Base-by-base conservation (phyloP, 2,888 invertebrate genomes). In the Apantesis nais region DNA sequence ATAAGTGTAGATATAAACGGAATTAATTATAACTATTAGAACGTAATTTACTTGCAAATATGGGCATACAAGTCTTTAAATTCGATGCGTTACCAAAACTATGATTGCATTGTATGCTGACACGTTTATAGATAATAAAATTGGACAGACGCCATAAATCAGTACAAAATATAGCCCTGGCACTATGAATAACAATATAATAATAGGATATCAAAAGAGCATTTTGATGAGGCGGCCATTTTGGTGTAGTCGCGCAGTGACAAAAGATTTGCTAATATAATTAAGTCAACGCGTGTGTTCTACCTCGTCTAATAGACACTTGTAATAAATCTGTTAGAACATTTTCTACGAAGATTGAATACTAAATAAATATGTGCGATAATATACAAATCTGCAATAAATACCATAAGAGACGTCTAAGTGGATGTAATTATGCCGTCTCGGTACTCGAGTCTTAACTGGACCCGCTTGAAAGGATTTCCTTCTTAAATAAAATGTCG, bases 181-280 rank as follows among this genome's bases (percentile, higher is more conserved):
- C 39, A 71, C 65, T 39, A 67, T 79, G 78, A 81, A 81, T 81
- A 78, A 68, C 62, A 81, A 83, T 79, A 77, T 74, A 55, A 72
- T 70, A 62, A n/a, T 62, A 63, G 37, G n/a, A 31, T 41, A 25
- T 58, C 61, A 44, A 65, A 29, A 64, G 19, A 48, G 77, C 67
- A 77, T 77, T 73, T 71, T 66, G 73, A 74, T n/a, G 62, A 73
- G 66, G 66, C 39, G 11, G 9, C 31, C n/a, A 31, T 78, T 74
- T 80, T 72, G 22, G 48, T 66, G n/a, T 29, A 37, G 37, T 19
- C 66, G 34, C 62, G 52, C 62, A 31, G 29, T n/a, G 63, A 11
- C 8, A 48, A 39, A n/a, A 67, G 29, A 29, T 76, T 71, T 67
- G 62, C 61, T 61, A 73, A 79, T 77, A 52, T 44, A 71, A 83